Evolutionary conservation across 2,888 invertebrate species (phyloP), one percentile per base, ranked within the genome.

Genomic region (Phoenoteleia sp.): DNA sequence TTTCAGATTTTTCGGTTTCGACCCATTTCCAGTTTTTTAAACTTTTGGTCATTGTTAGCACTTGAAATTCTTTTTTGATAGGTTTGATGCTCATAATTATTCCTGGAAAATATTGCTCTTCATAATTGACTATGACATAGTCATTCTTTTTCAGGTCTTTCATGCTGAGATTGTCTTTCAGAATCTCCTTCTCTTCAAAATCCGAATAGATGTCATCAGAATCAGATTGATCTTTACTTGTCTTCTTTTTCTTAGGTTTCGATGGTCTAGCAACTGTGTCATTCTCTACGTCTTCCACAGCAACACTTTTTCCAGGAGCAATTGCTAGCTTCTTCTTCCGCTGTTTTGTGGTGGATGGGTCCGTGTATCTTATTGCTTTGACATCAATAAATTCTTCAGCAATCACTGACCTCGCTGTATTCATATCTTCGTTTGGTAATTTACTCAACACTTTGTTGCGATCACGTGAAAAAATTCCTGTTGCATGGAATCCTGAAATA

Each of bases 361-460:
- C 58, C 6, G 23, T 45, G 42, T 39, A 69, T n/a, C 27, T 72
- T 5, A 72, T 72, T 58, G 45, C 47, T 47, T 60, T 75, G n/a
- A 75, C n/a, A 19, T 49, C 64, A 42, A 60, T 58, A 42, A 66
- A 23, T 15, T 66, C 39, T 45, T 9, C 27, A 36, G 23, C 13
- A 27, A 74, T 27, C 27, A 6, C 9, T 52, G 62, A 29, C 29
- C 17, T 25, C 15, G 25, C 23, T 42, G 54, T 25, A 36, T 64
- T 56, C 5, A 56, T 0, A 66, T 75, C 45, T 54, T 75, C 54
- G 17, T 5, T 19, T 17, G 54, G 64, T 45, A 75, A n/a, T 64
- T 75, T 75, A 27, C 45, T 21, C 39, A 75, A 75, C 13, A 66
- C 45, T 29, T 64, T 66, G 17, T 33, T 36, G 15, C 76, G 56